Percentiles rank a stretch among this genome's conserved stretches.
These are phyloP conservation scores for Sebastes schlegelii DNA, from an alignment of 2,113 vertebrate genomes.

Conservation along the genomic window DNA sequence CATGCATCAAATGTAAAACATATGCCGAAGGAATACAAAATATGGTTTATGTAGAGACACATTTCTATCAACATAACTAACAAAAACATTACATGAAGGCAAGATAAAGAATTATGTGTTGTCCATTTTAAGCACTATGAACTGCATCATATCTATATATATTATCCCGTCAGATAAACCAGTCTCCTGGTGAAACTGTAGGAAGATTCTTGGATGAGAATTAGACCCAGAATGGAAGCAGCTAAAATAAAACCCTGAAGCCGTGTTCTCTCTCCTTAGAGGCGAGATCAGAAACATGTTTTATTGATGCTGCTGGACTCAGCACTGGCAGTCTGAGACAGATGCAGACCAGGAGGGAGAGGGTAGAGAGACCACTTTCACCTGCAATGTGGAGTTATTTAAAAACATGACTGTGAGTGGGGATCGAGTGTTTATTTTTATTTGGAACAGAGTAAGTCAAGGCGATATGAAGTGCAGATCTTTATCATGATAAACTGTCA, in stretches of 20 bases:
- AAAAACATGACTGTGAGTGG: background rate
- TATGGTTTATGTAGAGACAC: background rate
- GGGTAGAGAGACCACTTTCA: background rate
- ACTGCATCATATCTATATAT: too few relatives aligned
- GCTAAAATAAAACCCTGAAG: constrained; percentile 55
- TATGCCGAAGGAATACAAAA: background rate
- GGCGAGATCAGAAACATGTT: constrained; percentile 45
- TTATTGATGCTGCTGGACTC: constrained; percentile 55
- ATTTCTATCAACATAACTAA: background rate
- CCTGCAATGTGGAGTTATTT: background rate
- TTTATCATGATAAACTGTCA: background rate
- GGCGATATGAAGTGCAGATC: background rate
- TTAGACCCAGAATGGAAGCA: constrained; percentile 8
- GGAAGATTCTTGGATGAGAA: background rate
- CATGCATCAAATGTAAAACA: background rate
- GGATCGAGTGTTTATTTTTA: background rate
- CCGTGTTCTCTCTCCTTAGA: constrained; percentile 2
- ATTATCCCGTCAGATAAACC: background rate
- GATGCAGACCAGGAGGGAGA: background rate
- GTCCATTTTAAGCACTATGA: too few relatives aligned
- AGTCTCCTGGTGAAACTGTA: background rate
- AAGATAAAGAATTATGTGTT: background rate
- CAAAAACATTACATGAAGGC: background rate
- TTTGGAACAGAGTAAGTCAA: background rate
- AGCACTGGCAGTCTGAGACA: constrained; percentile 6